Percentiles rank a stretch among this genome's conserved stretches.
phyloP scores from a whole-genome alignment of 2,113 vertebrate genomes.

The Vanacampus margaritifer region DNA sequence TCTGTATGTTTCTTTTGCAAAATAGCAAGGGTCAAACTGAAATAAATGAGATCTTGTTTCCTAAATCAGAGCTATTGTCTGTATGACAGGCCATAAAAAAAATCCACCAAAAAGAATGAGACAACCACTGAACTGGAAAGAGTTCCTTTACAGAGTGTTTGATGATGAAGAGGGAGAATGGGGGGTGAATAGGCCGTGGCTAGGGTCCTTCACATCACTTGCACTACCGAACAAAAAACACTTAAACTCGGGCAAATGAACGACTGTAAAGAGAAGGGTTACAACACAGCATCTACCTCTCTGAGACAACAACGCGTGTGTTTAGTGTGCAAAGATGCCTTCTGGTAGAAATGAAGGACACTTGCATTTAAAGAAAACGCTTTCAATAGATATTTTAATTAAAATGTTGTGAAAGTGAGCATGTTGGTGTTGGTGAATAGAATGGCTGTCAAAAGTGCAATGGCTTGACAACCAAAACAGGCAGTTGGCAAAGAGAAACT shows the following conservation, averaged over 20 bases:
- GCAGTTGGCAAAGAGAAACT: neutral
- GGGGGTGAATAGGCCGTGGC: constrained; percentile 9
- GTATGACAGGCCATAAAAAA: constrained; percentile 21
- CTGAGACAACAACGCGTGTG: neutral
- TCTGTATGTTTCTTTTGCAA: constrained; percentile 13
- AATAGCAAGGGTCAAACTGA: constrained; percentile 48
- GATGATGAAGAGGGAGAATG: constrained; percentile 7
- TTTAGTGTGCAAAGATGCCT: constrained; percentile 13
- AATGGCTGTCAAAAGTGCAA: constrained; percentile 31
- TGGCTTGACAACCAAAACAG: neutral
- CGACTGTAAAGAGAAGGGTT: constrained; percentile 23
- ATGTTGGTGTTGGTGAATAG: constrained; percentile 24
- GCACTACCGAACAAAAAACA: constrained; percentile 39
- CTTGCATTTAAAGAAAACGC: constrained; percentile 48
- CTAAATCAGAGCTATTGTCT: constrained; percentile 36
- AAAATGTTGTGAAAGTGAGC: constrained; percentile 22
- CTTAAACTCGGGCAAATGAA: constrained; percentile 53
- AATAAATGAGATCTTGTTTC: constrained; percentile 45
- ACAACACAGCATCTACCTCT: constrained; percentile 9
- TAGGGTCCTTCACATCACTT: constrained; percentile 36
- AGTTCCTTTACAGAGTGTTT: constrained; percentile 17
- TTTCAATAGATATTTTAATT: constrained; percentile 37
- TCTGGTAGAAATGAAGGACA: constrained; percentile 31
- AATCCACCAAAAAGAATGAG: constrained; percentile 25
- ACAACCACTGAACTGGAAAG: constrained; percentile 27